Evolutionary conservation across 2,888 invertebrate genomes (phyloP).

Genomic region (Mystacides longicornis): DNA sequence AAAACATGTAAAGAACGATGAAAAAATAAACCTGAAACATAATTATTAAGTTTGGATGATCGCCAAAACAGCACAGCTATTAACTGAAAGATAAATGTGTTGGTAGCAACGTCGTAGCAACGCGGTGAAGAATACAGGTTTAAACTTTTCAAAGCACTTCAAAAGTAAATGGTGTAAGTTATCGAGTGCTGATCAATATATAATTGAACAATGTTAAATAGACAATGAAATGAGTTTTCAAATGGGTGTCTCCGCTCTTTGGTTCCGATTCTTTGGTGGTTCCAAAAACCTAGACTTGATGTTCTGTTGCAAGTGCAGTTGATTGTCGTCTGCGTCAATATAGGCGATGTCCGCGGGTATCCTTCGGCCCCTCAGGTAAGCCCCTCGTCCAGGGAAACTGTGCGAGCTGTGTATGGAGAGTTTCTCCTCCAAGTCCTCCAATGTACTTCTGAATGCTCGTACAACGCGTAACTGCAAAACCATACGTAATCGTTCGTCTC

Average conservation of each 20-base stretch:
- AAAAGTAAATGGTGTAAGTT: no score
- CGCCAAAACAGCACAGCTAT: no score
- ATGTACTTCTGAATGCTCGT: constrained; percentile 98
- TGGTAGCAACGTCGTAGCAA: no score
- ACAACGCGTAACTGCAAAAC: constrained; percentile 97
- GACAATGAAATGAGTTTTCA: no score
- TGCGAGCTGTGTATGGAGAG: constrained; percentile 97
- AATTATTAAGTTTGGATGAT: no score
- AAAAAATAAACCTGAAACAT: no score
- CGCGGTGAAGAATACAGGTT: no score
- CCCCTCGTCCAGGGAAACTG: constrained; percentile 84
- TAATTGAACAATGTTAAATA: no score
- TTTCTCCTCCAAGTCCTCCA: constrained; percentile 99
- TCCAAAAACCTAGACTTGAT: constrained; percentile 31
- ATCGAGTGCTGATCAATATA: no score
- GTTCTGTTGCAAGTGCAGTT: constrained; percentile 31
- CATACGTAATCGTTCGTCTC: neutral
- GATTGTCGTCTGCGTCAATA: constrained; percentile 63
- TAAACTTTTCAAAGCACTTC: no score
- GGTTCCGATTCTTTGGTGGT: constrained; percentile 38
- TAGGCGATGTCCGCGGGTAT: constrained; percentile 79
- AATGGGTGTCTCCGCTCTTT: constrained; percentile 27
- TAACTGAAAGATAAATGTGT: no score
- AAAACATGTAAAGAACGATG: no score
- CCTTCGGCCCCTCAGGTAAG: constrained; percentile 52